Base-by-base conservation (phyloP, 53 echinoderm and acorn worm species). In the Apostichopus leukothele region DNA sequence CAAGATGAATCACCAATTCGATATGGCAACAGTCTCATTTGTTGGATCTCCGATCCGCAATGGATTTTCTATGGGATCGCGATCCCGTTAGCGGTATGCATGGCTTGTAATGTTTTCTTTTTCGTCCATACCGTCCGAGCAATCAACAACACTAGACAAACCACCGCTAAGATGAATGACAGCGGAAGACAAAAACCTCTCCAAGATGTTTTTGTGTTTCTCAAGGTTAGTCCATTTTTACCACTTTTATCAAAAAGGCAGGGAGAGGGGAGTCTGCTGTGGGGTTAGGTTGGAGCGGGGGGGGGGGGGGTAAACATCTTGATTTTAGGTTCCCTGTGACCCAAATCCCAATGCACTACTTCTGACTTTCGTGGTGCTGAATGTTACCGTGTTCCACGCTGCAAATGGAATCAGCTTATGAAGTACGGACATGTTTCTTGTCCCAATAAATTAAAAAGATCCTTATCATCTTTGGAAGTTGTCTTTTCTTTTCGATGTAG, bases 31-130 rank as follows among this genome's bases (percentile, higher is more conserved):
- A 52, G 18, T 20, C 21, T 7, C 18, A 16, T 83, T 7, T 83
- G 83, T 22, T 83, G 83, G 83, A 83, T 83, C 55, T 53, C 83
- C 1, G 50, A 83, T 59, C 60, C 57, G 9, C n/a, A 83, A 18
- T 83, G 83, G 83, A 23, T 19, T 9, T 53, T 59, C 23, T 83
- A 83, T 55, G 83, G 53, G 5, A 52, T 83, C 13, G 83, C 53
- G 3, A 59, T 83, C 53, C 83, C 83, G 21, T 59, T 83, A 21
- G 83, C 16, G 50, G 9, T 83, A 21, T 83, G 83, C 55, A 83
- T 83, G 83, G 6, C 8, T 10, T 59, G 18, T 23, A 83, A 83
- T 52, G 18, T 53, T 16, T 13, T 83, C 53, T 83, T 83, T 22
- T 83, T 83, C 19, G 19, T 83, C 14, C 53, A 83, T 9, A 83